Base-by-base conservation (phyloP, 1,140 invertebrate species). In the Lysiphlebus fabarum region DNA sequence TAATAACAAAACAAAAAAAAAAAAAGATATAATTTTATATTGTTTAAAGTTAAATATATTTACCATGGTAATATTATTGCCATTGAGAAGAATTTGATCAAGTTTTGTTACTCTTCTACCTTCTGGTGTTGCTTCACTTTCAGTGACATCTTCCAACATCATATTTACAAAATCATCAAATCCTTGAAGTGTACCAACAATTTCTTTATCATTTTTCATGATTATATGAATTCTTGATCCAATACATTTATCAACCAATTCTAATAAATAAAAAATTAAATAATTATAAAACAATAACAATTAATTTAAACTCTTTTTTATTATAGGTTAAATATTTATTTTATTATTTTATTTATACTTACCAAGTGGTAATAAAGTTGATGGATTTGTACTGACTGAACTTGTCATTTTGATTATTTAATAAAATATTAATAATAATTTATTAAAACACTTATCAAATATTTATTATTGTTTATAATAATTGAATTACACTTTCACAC, bases 91-190 rank as follows among this genome's bases (percentile, higher is more conserved):
- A 71, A 99, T 99, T 79, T 97, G 93, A 78, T 99, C 97, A 43
- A 99, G 78, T 79, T 97, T 98, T 0, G 96, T 99, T 4, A 99
- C 90, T 74, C 96, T 82, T 70, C 95, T 84, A 14, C 98, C 98
- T 81, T 99, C 97, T 4, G 94, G 89, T 0, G 97, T 99, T 17
- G 89, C 93, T 82, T 99, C 98, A 74, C 92, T 93, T 78, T 95
- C 92, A 0, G 91, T 94, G 0, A 95, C 92, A 80, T 95, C 92
- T 72, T 95, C 93, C 58, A 96, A 74, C 9, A 96, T 82, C 93
- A 96, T 96, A 78, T 96, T 99, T 11, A 99, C 98, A 81, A 98
- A 99, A 80, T 99, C 96, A 81, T 99, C 97, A 79, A 99, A 99
- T 7, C 98, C 98, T 60, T 95, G 82, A 14, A 99, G 77, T 0